These are phyloP conservation scores for Sitobion miscanthi DNA, from an alignment of 1,140 invertebrate genomes.

Conservation along the genomic window DNA sequence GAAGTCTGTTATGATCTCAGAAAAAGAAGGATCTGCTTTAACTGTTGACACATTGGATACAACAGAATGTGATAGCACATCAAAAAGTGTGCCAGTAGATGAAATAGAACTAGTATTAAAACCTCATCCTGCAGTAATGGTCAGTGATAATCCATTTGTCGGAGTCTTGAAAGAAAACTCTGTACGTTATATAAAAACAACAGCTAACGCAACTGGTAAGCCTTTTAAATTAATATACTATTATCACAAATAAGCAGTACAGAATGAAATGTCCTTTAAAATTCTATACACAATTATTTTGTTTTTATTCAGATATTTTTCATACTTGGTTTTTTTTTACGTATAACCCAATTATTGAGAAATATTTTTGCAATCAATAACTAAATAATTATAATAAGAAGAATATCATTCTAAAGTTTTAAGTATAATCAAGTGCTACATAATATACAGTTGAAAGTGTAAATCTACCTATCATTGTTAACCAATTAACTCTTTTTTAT, in stretches of 20 bases:
- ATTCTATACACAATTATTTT: background rate
- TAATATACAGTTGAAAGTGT: too few relatives aligned
- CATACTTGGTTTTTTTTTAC: too few relatives aligned
- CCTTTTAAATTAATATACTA: conserved; percentile 2
- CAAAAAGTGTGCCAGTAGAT: background rate
- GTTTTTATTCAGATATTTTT: background rate
- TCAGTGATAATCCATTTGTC: conserved; percentile 73
- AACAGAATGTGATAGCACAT: conserved; percentile 17
- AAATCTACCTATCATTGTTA: too few relatives aligned
- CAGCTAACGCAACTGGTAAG: conserved; percentile 88
- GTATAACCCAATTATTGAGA: too few relatives aligned
- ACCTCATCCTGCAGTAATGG: conserved; percentile 89
- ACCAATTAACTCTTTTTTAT: background rate
- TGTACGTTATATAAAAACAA: conserved; percentile 87
- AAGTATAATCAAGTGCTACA: too few relatives aligned
- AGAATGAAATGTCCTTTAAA: background rate
- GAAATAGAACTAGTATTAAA: conserved; percentile 96
- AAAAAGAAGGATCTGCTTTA: conserved; percentile 3
- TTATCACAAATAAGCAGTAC: background rate
- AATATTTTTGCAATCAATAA: too few relatives aligned
- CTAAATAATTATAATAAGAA: too few relatives aligned
- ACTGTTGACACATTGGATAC: conserved; percentile 37
- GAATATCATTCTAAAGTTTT: too few relatives aligned
- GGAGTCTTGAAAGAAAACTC: conserved; percentile 65
- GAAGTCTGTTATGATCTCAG: conserved; percentile 16